These are phyloP conservation scores for Wiebesia pumilae DNA, from an alignment of 1,140 invertebrate genomes.

Conservation along the genomic window DNA sequence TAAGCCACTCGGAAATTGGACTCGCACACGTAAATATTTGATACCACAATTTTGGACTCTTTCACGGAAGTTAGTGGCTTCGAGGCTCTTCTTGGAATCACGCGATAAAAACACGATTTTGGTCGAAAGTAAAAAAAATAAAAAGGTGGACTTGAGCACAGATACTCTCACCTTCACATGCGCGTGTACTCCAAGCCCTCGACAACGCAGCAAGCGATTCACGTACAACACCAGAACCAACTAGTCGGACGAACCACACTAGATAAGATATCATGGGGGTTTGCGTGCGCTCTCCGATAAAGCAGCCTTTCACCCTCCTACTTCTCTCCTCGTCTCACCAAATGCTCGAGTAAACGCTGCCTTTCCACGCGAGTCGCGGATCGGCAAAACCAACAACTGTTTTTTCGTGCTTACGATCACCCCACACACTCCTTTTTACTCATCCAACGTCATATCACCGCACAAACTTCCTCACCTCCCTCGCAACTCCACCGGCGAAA, in stretches of 20 bases:
- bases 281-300: constrained; percentile 47
- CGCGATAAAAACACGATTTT: too few species aligned
- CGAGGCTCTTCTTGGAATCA: too few species aligned
- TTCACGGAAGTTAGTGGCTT: too few species aligned
- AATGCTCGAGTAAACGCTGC: constrained; percentile 22
- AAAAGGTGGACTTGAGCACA: not conserved
- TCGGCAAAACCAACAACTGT: not conserved
- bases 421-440: not conserved
- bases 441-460: not conserved
- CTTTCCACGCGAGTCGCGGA: not conserved
- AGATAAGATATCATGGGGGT: constrained; percentile 29
- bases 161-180: not conserved
- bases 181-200: not conserved
- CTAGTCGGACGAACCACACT: constrained; percentile 15
- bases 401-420: not conserved
- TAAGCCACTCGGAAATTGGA: too few species aligned
- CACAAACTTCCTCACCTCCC: not conserved
- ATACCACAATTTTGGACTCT: too few species aligned
- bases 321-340: not conserved
- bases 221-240: not conserved
- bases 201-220: constrained; percentile 3
- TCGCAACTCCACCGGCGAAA: too few species aligned
- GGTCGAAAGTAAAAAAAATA: too few species aligned
- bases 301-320: not conserved
- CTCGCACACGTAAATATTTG: too few species aligned